Evolutionary conservation across 1,140 invertebrate species (phyloP), one percentile per base, ranked within the genome.

Genomic region (Lamellibrachia luymesi): DNA sequence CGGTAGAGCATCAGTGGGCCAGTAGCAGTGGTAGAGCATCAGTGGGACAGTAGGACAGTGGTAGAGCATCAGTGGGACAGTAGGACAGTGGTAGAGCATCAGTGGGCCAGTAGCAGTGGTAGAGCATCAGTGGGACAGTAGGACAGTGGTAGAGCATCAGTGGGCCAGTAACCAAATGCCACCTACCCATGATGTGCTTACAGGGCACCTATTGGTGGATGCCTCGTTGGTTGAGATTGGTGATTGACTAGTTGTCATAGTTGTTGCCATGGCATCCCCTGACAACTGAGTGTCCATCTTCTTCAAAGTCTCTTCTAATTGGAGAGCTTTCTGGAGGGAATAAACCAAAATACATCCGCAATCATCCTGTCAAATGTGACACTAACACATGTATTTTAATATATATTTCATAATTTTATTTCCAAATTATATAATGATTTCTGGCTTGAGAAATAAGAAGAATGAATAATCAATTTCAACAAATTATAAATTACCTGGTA

Each of bases 101-200:
- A 38, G 38, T 38, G 38, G 38, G 38, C 38, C 38, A 38, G 38
- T 38, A 38, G 38, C 38, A 0, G 38, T 38, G 38, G 38, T 38
- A 38, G 38, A 38, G 38, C 38, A 38, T 38, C 38, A 38, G 38
- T 38, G 38, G 38, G 38, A 0, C 38, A 38, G 38, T 38, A 38
- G 38, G n/a, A n/a, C 38, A 38, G 38, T 38, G 38, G 38, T 38
- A 38, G 38, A 38, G 38, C 38, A 38, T 38, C 38, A 38, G 38
- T 38, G 38, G 0, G 38, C 38, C 38, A 38, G 38, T 38, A 38
- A 93, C 8, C 50, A 93, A 38, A 38, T 92, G 56, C 51, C 38
- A 92, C 94, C 94, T 93, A 96, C 64, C 64, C 13, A 22, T 80
- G 64, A 80, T 80, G 64, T 80, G 64, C 17, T 80, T 80, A 80